Percentiles rank a stretch among this genome's conserved stretches.
phyloP scores from a whole-genome alignment of 1,140 invertebrate species.

The Heliconius congener region DNA sequence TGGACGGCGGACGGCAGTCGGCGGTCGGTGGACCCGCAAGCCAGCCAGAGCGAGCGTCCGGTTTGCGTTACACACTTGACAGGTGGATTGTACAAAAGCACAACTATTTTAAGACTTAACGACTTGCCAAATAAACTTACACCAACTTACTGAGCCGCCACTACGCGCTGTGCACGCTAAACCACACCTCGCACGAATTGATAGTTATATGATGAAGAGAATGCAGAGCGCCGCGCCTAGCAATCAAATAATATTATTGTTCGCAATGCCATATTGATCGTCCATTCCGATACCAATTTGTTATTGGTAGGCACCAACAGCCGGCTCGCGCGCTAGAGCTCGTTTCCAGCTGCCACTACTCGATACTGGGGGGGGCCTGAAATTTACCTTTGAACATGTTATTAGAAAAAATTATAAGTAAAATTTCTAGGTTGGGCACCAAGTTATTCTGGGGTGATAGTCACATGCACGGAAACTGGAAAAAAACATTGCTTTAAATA shows the following conservation, averaged over 20 bases:
- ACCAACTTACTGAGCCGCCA: not conserved
- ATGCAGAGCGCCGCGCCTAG: conserved; percentile 17
- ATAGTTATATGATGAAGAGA: conserved; percentile 3
- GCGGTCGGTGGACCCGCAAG: too few relatives aligned
- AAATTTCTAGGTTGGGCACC: too few relatives aligned
- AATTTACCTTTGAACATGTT: too few relatives aligned
- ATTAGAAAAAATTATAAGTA: too few relatives aligned
- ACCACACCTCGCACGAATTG: conserved; percentile 13
- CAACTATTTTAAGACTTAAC: conserved; percentile 28
- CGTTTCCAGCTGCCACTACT: too few relatives aligned
- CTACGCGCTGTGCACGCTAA: not conserved
- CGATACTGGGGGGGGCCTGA: too few relatives aligned
- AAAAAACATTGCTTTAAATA: too few relatives aligned
- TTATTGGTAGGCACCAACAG: not conserved
- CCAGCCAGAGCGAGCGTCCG: not conserved
- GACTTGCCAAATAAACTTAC: conserved; percentile 19
- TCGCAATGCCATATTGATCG: conserved; percentile 28
- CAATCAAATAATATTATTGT: conserved; percentile 25
- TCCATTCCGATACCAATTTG: conserved; percentile 23
- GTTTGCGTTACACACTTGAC: conserved; percentile 26
- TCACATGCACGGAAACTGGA: too few relatives aligned
- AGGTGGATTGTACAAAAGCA: conserved; percentile 22
- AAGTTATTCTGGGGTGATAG: too few relatives aligned
- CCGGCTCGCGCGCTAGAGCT: not conserved
- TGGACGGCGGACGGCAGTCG: too few relatives aligned